Base-by-base conservation (phyloP, 2,888 invertebrate species). In the Apotomis turbidana region DNA sequence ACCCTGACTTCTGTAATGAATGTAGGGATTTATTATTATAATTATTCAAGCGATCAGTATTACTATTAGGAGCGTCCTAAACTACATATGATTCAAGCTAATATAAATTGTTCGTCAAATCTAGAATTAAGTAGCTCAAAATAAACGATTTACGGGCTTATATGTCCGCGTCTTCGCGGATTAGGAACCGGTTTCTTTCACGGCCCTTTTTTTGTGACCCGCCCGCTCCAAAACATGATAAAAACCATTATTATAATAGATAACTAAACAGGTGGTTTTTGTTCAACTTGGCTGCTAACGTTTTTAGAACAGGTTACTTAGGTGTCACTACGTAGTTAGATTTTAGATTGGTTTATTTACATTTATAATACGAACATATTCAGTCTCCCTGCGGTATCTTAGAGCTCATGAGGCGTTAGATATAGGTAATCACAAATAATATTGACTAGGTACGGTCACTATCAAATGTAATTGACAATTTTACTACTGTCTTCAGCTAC, bases 191-290 rank as follows among this genome's bases (percentile, higher is more conserved):
- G 68, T 68, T 72, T 27, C 49, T 51, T 71, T 54, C 58, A 71
- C n/a, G 68, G 72, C n/a, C 36, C 63, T 60, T 72, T 72, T 41
- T 71, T 71, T 62, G 44, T 38, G 63, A 58, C 13, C n/a, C 36
- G n/a, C n/a, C 41, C 36, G 51, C 6, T 57, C 27, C 4, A 49
- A 38, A 10, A 36, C 46, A n/a, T 49, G 57, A 38, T 36, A 46
- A 57, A 57, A 57, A 46, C 44, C 46, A 10, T 44, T 46, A 66
- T 27, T 27, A 4, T 44, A 52, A 41, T 13, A 55, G n/a, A 36
- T 13, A 58, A 12, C 38, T 49, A 38, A 67, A 10, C n/a, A 58
- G n/a, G 1, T 36, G 9, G 12, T 46, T 36, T 49, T 66, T 49
- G 27, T 57, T 54, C 41, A 54, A 15, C 10, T 41, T 15, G 9